Conservation (phyloP, 2,113 vertebrate species). For the Cynocephalus volans region DNA sequence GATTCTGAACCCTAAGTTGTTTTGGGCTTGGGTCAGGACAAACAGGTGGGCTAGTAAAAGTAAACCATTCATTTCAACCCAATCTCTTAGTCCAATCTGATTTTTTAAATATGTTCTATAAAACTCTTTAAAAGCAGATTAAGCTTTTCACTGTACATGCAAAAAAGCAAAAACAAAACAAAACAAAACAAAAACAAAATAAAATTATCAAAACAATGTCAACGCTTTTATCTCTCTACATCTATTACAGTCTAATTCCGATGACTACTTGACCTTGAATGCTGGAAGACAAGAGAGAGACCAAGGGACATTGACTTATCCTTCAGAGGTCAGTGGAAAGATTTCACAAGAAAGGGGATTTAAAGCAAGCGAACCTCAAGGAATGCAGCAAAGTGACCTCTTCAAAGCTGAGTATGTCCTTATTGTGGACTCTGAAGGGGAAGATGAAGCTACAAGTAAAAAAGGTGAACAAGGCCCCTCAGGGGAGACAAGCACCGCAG, state of each 20-base stretch:
- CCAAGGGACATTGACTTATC: background rate
- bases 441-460: constrained; percentile 81
- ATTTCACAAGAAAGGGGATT: constrained; percentile 62
- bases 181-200: background rate
- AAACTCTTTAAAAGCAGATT: constrained; percentile 1
- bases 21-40: background rate
- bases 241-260: constrained; percentile 84
- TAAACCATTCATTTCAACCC: background rate
- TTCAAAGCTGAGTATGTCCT: constrained; percentile 95
- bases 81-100: background rate
- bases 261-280: constrained; percentile 78
- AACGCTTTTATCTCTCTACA: constrained; percentile 23
- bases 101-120: constrained; percentile 3
- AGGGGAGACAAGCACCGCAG: background rate
- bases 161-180: background rate
- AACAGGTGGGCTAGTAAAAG: background rate
- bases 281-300: constrained; percentile 40
- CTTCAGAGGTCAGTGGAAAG: background rate
- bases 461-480: constrained; percentile 52
- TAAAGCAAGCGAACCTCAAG: constrained; percentile 71
- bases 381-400: constrained; percentile 91
- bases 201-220: background rate
- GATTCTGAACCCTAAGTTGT: background rate
- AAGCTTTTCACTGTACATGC: background rate
- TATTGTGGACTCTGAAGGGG: constrained; percentile 91